Base-by-base conservation (phyloP, 2,797 vertebrate genomes). In the Chiroxiphia lanceolata region DNA sequence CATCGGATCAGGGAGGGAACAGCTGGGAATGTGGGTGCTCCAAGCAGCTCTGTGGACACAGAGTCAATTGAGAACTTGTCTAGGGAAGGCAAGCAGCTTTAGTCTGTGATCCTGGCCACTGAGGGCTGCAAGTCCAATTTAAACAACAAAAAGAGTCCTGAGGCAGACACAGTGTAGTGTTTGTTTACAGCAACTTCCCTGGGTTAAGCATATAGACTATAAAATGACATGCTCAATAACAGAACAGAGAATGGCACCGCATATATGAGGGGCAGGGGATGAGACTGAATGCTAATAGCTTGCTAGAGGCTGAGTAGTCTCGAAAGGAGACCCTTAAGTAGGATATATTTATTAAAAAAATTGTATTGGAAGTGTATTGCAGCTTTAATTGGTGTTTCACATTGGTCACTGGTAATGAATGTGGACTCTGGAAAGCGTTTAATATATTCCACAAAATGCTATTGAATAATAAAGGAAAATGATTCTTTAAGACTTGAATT, bases 1-100 rank as follows among this genome's bases (percentile, higher is more conserved):
- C 10, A 36, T 69, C 0, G 0, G 60, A 64, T 90, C 61, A 56
- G 57, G 80, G 67, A 59, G 57, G 61, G 54, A 63, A 27, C 95
- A 97, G 93, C 96, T 97, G 95, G 51, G 90, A 94, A 95, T 93
- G 92, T 22, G 72, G 83, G 63, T 69, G 40, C 90, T 79, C 44
- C 23, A 8, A 22, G 71, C 60, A 48, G 50, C 42, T 63, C 34
- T 82, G 19, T 40, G 47, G 21, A 14, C 1, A 1, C 4, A 0
- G 6, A 21, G 60, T 31, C 64, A 74, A 11, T 19, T 65, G 54
- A 80, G 83, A 72, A 7, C n/a, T 54, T 34, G 59, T 16, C 68
- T 64, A 42, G 1, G 67, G 82, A 77, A 87, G 48, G 64, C 64
- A 64, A 36, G 56, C 48, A 44, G 87, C 53, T 77, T 84, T 68